A percentile compares a stretch with the other conserved stretches of the same genome.
These are phyloP conservation scores for Lissocephala sabroskyi DNA, from an alignment of 2,888 invertebrate genomes.

Conservation along the genomic window DNA sequence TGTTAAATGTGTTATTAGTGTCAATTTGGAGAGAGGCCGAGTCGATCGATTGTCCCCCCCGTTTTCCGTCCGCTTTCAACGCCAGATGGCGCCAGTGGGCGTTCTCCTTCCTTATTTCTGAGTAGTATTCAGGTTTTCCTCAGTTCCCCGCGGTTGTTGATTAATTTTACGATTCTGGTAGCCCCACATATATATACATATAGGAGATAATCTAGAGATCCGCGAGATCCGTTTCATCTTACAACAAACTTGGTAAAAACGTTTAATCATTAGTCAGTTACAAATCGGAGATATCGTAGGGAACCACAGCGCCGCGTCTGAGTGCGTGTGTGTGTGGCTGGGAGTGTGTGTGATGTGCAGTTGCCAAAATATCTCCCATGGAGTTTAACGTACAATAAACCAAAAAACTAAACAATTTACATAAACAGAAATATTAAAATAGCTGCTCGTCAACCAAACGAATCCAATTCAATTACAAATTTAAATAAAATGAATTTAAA, in stretches of 20 bases:
- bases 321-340: constrained; percentile 17
- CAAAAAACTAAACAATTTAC: constrained; percentile 20
- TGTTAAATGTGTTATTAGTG: constrained; percentile 26
- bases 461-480: background rate
- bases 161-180: constrained; percentile 36
- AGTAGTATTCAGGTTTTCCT: constrained; percentile 31
- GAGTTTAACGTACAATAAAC: constrained; percentile 57
- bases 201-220: constrained; percentile 1
- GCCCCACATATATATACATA: constrained; percentile 33
- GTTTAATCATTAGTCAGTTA: constrained; percentile 54
- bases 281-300: constrained; percentile 23
- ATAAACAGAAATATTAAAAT: background rate
- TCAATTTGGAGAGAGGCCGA: constrained; percentile 22
- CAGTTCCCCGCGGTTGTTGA: constrained; percentile 26
- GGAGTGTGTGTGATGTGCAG: constrained; percentile 1
- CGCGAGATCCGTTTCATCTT: constrained; percentile 7
- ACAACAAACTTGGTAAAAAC: constrained; percentile 41
- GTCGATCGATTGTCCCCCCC: too few relatives aligned
- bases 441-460: too few relatives aligned
- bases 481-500: constrained; percentile 14
- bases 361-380: constrained; percentile 52
- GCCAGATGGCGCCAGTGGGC: too few relatives aligned
- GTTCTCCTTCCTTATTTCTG: constrained; percentile 4
- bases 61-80: too few relatives aligned
- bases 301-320: too few relatives aligned